phyloP scores from a whole-genome alignment of 2,797 vertebrate species.

The Gallinago nigripennis region DNA sequence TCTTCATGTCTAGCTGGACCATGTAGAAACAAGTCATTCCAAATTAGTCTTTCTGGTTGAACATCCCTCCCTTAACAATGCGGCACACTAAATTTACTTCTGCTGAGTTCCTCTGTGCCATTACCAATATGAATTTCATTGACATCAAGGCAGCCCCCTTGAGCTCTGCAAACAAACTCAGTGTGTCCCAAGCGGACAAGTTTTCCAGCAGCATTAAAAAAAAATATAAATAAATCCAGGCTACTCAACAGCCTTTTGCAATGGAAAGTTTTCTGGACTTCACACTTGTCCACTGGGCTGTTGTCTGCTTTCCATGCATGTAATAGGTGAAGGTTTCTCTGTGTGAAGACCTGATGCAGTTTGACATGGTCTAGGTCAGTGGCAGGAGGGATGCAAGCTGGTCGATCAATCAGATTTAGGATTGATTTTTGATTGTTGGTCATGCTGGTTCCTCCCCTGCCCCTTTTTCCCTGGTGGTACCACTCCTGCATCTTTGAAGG shows the following conservation, averaged over 20 bases:
- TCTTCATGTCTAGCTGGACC: not conserved
- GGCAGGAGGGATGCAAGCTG: not conserved
- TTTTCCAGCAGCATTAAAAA: not conserved
- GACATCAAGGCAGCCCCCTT: not conserved
- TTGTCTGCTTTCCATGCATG: accelerated
- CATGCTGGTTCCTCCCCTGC: not conserved
- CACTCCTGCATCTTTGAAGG: not conserved
- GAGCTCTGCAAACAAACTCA: not conserved
- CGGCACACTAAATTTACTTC: not conserved
- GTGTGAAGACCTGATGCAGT: not conserved
- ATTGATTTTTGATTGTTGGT: not conserved
- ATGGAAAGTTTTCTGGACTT: not conserved
- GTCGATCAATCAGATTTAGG: not conserved
- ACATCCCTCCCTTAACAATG: not conserved
- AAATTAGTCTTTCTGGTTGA: not conserved
- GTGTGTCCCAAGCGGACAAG: not conserved
- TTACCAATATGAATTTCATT: not conserved
- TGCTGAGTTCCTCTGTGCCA: not conserved
- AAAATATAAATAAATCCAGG: not conserved
- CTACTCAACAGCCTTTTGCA: not conserved
- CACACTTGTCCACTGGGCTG: not conserved
- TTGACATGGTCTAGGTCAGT: not conserved
- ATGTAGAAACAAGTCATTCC: not conserved
- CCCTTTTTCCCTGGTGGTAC: not conserved
- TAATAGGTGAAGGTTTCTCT: not conserved